Percentiles rank a stretch among this genome's conserved stretches.
These are phyloP conservation scores for Doryteuthis pealeii DNA, from an alignment of 1,140 invertebrate species.

Conservation along the genomic window DNA sequence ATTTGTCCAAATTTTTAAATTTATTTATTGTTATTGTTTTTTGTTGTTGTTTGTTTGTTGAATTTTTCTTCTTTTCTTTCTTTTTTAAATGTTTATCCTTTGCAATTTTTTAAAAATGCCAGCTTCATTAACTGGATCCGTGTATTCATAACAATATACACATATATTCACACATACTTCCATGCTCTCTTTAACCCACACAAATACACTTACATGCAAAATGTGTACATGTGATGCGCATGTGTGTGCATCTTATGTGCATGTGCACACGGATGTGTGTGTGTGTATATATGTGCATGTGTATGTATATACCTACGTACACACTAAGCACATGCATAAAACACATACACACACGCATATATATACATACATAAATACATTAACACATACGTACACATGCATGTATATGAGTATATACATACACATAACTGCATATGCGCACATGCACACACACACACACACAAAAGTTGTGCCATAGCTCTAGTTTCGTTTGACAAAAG, in stretches of 20 bases:
- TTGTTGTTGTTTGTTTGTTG: no score
- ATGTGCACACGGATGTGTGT: not conserved
- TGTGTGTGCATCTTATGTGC: not conserved
- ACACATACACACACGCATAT: not conserved
- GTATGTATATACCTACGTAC: not conserved
- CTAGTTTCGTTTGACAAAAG: slow-evolving; percentile 69
- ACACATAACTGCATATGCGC: not conserved
- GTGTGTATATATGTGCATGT: not conserved
- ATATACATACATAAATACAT: not conserved
- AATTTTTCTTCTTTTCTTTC: no score
- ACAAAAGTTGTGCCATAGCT: not conserved
- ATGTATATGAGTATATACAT: not conserved
- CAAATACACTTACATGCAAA: no score
- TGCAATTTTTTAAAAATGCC: no score
- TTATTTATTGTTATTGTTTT: no score
- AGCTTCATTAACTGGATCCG: no score
- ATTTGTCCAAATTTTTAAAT: no score
- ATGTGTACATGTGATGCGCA: not conserved
- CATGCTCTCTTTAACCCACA: not conserved
- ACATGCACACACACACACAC: not conserved
- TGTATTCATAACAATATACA: not conserved
- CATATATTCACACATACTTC: not conserved
- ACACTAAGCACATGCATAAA: not conserved
- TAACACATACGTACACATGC: not conserved
- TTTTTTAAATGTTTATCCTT: no score